Base-by-base conservation (phyloP, 2,797 vertebrate genomes). In the Clarias fuscus region DNA sequence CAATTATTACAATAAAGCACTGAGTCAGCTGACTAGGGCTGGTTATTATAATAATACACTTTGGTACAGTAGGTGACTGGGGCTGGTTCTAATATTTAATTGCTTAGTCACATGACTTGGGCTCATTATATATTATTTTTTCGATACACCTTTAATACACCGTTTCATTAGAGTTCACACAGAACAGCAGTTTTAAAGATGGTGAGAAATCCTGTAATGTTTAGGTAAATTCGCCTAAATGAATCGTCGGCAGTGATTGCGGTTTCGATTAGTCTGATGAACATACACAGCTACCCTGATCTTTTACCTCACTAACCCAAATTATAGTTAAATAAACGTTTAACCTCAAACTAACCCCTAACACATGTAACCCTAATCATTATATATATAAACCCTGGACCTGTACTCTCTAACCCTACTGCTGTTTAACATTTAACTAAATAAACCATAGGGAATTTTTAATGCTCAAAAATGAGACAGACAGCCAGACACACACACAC, bases 401-500 rank as follows among this genome's bases (percentile, higher is more conserved):
- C 68, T 40, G 37, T 40, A 10, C 20, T 37, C 68, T 22, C 18
- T 2, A 68, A 68, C 27, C 13, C 14, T 6, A n/a, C 14, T 30
- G n/a, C 6, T 67, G 64, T 30, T 30, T 67, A 30, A 67, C n/a
- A 40, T 71, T 71, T 22, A 33, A 71, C 33, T 20, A 22, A 64
- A 2, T 20, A 71, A 71, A 40, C 48, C 71, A n/a, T n/a, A n/a
- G 71, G 37, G 40, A 2, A 73, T 0, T 24, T 56, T 75, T 56
- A 8, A 14, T 27, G 6, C 24, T 27, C 11, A 43, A 18, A 76
- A 37, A 40, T 2, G 18, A 37, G 18, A 13, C 22, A 30, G 14
- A 56, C 72, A 48, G 71, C 24, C 72, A 82, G 56, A 85, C 83
- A 71, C 61, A 48, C 67, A 79, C 71, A 85, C 78, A 86, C 82